Percentiles rank a stretch among this genome's conserved stretches.
Evolutionary conservation across 2,113 vertebrate genomes (phyloP).

Genomic region (Marmota monax): DNA sequence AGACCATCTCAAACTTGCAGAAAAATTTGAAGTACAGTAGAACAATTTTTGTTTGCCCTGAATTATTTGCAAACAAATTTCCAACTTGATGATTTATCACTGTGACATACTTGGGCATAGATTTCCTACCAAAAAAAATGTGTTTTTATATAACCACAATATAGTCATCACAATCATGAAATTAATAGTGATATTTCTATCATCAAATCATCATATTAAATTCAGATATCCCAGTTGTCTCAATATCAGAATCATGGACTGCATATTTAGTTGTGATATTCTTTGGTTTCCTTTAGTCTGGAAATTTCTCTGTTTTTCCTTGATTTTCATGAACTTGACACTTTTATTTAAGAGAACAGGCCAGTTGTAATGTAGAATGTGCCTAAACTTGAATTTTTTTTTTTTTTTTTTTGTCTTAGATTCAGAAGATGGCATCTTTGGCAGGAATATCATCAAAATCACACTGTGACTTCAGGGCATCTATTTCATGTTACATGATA

Average conservation of each 20-base stretch:
- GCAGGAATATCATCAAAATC: background rate
- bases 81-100: background rate
- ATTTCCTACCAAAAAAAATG: background rate
- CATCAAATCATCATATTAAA: background rate
- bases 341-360: slow-evolving; percentile 27
- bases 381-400: background rate
- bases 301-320: slow-evolving; percentile 5
- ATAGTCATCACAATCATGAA: background rate
- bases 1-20: background rate
- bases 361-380: background rate
- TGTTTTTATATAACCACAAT: background rate
- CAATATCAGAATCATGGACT: background rate
- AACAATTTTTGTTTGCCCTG: background rate
- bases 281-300: background rate
- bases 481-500: background rate
- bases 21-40: background rate
- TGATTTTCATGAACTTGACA: slow-evolving; percentile 22
- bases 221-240: background rate
- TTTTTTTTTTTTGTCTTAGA: slow-evolving; percentile 2
- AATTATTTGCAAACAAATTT: slow-evolving; percentile 41
- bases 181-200: background rate
- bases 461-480: background rate
- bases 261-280: background rate
- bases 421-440: background rate
- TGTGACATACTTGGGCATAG: background rate